Evolutionary conservation across 2,797 vertebrate species (phyloP).

Genomic region (Aeoliscus strigatus): DNA sequence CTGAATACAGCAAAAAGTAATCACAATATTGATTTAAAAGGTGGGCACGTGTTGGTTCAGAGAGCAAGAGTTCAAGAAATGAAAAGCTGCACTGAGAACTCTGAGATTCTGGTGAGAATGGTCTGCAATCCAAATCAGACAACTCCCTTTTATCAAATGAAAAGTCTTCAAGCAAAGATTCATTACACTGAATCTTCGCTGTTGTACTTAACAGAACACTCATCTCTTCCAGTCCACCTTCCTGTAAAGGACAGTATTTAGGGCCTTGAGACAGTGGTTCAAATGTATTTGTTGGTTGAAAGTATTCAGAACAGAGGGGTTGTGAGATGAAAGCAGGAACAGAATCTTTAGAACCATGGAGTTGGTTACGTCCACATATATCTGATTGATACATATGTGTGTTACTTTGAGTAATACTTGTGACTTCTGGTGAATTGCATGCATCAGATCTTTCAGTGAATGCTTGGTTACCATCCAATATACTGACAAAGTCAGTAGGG

Average conservation of each 20-base stretch:
- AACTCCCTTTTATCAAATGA: constrained; percentile 1
- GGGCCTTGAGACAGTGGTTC: too few species aligned
- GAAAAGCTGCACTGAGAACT: constrained; percentile 66
- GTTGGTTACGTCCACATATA: constrained; percentile 2
- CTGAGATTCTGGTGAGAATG: constrained; percentile 59
- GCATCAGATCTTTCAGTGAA: constrained; percentile 23
- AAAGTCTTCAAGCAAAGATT: constrained; percentile 9
- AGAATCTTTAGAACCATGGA: neutral
- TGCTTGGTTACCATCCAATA: constrained; percentile 12
- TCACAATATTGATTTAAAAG: constrained; percentile 60
- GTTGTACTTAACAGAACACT: constrained; percentile 9
- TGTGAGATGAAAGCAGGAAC: neutral
- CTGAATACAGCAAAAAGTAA: constrained; percentile 61
- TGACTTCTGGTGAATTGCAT: constrained; percentile 16
- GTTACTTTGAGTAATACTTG: constrained; percentile 13
- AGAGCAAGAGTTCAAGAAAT: constrained; percentile 63
- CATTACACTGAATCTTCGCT: constrained; percentile 19
- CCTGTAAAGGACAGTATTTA: constrained; percentile 7
- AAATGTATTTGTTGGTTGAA: too few species aligned
- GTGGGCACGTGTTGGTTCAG: constrained; percentile 46
- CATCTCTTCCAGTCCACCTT: constrained; percentile 8
- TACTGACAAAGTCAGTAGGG: constrained; percentile 19
- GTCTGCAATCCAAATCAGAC: constrained; percentile 24
- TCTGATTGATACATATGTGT: constrained; percentile 1
- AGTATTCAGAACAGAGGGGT: neutral